Evolutionary conservation across 2,113 vertebrate genomes (phyloP).

Genomic region (Hylia prasina): DNA sequence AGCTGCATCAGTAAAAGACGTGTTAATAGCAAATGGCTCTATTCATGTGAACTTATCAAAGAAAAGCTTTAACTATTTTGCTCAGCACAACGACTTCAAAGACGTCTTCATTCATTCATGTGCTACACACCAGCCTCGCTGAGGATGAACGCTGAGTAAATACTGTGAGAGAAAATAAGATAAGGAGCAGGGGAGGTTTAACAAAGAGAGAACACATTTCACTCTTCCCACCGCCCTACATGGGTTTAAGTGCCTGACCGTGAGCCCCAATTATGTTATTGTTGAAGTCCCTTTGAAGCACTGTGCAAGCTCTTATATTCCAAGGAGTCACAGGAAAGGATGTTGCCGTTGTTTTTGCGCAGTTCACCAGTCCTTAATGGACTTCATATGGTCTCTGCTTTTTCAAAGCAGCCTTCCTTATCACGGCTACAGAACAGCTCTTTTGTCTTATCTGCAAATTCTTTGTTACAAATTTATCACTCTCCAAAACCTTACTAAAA

Average conservation of each 20-base stretch:
- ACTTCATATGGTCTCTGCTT: slow-evolving; percentile 28
- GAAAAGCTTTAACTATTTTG: background rate
- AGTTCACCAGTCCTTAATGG: slow-evolving; percentile 19
- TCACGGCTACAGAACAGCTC: background rate
- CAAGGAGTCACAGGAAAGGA: slow-evolving; percentile 23
- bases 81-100: background rate
- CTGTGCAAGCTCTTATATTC: background rate
- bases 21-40: slow-evolving; percentile 8
- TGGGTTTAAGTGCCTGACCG: slow-evolving; percentile 42
- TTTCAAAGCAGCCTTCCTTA: slow-evolving; percentile 19
- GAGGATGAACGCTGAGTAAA: slow-evolving; percentile 10
- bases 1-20: background rate
- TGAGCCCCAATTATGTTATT: background rate
- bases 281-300: slow-evolving; percentile 36
- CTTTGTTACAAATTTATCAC: background rate
- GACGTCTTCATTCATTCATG: background rate
- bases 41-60: slow-evolving; percentile 8
- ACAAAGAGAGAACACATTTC: slow-evolving; percentile 41
- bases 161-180: slow-evolving; percentile 23
- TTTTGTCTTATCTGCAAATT: background rate
- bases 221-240: background rate
- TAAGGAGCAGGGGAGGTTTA: background rate
- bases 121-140: background rate
- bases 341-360: background rate
- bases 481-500: background rate